Evolutionary conservation across 2,797 vertebrate species (phyloP).

Genomic region (Gambelia wislizenii): DNA sequence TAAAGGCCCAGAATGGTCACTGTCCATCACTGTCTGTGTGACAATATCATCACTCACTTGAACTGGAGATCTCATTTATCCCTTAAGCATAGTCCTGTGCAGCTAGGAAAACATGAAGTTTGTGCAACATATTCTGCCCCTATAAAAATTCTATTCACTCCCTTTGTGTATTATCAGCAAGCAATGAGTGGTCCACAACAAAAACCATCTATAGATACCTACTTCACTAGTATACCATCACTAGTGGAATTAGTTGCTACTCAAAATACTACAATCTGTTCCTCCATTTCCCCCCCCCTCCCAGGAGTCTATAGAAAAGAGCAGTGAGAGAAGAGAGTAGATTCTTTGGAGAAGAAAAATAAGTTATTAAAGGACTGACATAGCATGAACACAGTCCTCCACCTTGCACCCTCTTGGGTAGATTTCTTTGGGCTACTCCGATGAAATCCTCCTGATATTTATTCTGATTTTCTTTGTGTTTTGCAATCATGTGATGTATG

Average conservation of each 20-base stretch:
- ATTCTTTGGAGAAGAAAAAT: background rate
- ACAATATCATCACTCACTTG: constrained; percentile 27
- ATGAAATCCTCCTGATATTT: background rate
- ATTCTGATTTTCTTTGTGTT: background rate
- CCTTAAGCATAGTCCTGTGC: constrained; percentile 50
- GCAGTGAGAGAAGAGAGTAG: background rate
- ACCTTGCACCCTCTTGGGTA: background rate
- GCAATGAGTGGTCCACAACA: constrained; percentile 59
- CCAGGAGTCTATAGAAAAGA: background rate
- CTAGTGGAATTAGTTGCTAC: constrained; percentile 62
- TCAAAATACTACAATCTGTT: constrained; percentile 63
- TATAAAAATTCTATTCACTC: constrained; percentile 49
- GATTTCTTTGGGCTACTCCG: background rate
- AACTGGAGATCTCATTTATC: constrained; percentile 40
- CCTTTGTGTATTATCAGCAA: constrained; percentile 67
- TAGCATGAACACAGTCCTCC: background rate
- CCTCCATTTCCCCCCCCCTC: background rate
- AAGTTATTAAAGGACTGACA: too few species aligned
- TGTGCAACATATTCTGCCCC: background rate
- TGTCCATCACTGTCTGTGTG: constrained; percentile 16
- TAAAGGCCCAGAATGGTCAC: constrained; percentile 14
- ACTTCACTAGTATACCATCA: constrained; percentile 62
- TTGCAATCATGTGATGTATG: background rate
- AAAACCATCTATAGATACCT: constrained; percentile 63
- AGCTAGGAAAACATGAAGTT: constrained; percentile 56